Base-by-base conservation (phyloP, 2,797 vertebrate genomes). In the Sebastes oblongus region DNA sequence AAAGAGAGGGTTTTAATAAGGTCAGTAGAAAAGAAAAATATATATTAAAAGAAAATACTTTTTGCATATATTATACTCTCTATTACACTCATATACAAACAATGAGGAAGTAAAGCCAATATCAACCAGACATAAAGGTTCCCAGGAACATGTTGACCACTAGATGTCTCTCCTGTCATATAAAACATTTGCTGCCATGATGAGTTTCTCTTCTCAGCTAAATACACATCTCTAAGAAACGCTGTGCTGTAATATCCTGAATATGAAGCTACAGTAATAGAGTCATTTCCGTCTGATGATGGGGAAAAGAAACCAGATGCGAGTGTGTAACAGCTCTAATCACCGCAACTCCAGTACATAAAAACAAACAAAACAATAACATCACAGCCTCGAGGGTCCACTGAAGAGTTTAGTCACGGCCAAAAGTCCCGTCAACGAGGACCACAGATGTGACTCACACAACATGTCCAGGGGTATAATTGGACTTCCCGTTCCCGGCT, bases 361-460 rank as follows among this genome's bases (percentile, higher is more conserved):
- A 62, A 86, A 76, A 74, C 66, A 79, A 81, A 75, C 18, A 71
- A 55, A 80, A 78, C 59, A 86, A 82, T 20, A 20, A 68, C 62
- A 56, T 54, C 5, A 56, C 3, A 16, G 29, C 77, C 76, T 81
- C 50, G 2, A 66, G 70, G 78, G 77, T 69, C 82, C 66, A 30
- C 30, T 81, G 72, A 80, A 12, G 72, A 83, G 75, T 84, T 88
- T 52, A 84, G 84, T 90, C 83, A 86, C 86, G 80, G 87, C 84
- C 88, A 82, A 62, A 67, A 36, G 59, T 66, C 6, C 32, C 3
- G 14, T 69, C 62, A 85, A 52, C 52, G 58, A 67, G 60, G 14
- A 60, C 86, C 81, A 66, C 89, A 89, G 86, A 86, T 81, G 75
- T 92, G 87, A 88, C 76, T 90, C 89, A 86, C 79, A 77, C 75